Evolutionary conservation across 2,797 vertebrate species (phyloP), one percentile per base, ranked within the genome.

Genomic region (Manis pentadactyla): DNA sequence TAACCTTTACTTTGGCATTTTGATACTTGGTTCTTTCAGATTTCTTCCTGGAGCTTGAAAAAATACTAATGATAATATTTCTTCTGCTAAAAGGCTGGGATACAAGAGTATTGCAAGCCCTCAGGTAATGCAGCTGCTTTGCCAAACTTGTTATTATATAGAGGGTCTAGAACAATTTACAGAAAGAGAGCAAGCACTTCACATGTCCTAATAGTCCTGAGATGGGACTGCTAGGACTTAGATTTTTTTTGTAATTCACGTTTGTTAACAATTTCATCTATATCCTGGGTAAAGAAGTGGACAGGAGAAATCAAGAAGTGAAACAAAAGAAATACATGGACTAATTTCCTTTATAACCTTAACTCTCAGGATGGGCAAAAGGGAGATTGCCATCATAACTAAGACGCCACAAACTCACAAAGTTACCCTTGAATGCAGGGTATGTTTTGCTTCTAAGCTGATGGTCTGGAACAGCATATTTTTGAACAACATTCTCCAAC

Each of bases 11-110:
- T 87, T 66, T 53, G 68, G 46, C 17, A 77, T 57, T 12, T 19
- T 31, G 37, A 87, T 46, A 75, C 15, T 88, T 59, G 7, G 31
- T 84, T 85, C 31, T 83, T 91, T 91, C 23, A 51, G 75, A 83
- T 95, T 96, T 92, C 34, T 90, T 85, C 82, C 55, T 66, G 66
- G 46, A 93, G 23, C 64, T 93, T 51, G 31, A 94, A 95, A 46
- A 92, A 82, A 94, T 85, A 92, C 83, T 86, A 94, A 81, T 79
- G 51, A 68, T 73, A 66, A 7, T 49, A 39, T 92, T 78, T 95
- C 37, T 90, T 92, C 31, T 90, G 27, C 37, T 68, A 85, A 87
- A 89, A 82, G 46, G 1, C 55, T 84, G 11, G 61, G 25, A 51
- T 75, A 15, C 29, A 53, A 42, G n/a, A 73, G 5, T 87, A 87